Base-by-base conservation (phyloP, 2,797 vertebrate genomes). In the Syngnathus rostellatus region DNA sequence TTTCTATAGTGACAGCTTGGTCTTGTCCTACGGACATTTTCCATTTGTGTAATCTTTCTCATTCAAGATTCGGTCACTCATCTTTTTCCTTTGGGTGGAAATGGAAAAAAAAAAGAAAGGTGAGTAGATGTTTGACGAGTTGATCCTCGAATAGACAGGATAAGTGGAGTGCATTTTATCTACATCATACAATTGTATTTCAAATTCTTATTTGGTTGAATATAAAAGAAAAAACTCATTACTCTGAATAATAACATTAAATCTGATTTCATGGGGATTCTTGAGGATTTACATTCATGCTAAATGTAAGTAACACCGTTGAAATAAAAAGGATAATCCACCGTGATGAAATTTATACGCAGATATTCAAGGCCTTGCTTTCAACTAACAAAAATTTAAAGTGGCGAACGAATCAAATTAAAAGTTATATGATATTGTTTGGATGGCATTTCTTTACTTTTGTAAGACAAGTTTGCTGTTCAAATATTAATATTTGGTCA, bases 31-130 rank as follows among this genome's bases (percentile, higher is more conserved):
- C 67, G 69, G 73, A 79, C 70, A 81, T 72, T 70, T 76, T 68
- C 62, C 74, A 77, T 63, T 46, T 50, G 69, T 72, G 70, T 81
- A 73, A 78, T 83, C 72, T 78, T 64, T 77, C 65, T 68, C 71
- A 78, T 82, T 77, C 72, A 74, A 68, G 72, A 63, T 74, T 59
- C 70, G 73, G 77, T 80, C 72, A 62, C 57, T 81, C 68, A 72
- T 68, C 66, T 64, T 72, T 59, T 72, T 69, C 50, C 67, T 74
- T 73, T 68, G 63, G 70, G 68, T 50, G 21, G 10, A 12, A 31
- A 69, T 63, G 23, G 23, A 63, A 50, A 37, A 17, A 21, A 77
- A 48, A n/a, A 23, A 75, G 63, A 77, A 75, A 83, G 81, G 78
- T 81, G 79, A 78, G 68, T 63, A 64, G 31, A 31, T 79, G 73